Conservation (phyloP, 2,113 vertebrate species). For the Poecile atricapillus region DNA sequence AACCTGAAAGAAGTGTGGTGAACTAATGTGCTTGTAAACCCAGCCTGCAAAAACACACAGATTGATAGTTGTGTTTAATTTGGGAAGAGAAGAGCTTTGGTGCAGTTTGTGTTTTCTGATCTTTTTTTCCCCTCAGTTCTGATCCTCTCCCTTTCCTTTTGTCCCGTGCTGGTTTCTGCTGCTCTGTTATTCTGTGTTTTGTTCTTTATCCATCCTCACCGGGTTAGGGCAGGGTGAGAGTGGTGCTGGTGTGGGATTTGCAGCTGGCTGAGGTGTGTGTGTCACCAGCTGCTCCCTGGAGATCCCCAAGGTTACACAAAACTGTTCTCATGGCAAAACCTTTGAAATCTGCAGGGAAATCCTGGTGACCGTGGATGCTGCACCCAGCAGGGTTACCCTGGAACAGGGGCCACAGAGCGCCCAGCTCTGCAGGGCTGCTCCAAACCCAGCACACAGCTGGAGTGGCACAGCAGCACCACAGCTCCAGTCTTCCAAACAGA, state of each 20-base stretch:
- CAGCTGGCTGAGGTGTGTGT: not conserved
- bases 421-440: not conserved
- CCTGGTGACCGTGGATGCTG: accelerated
- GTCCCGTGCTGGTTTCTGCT: not conserved
- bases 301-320: not conserved
- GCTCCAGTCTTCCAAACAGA: not conserved
- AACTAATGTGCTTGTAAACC: conserved; percentile 57
- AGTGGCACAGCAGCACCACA: not conserved
- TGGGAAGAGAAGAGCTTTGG: not conserved
- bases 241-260: not conserved
- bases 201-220: not conserved
- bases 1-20: conserved; percentile 36
- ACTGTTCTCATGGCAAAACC: not conserved
- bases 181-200: not conserved
- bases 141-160: not conserved
- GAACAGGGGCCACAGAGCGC: not conserved
- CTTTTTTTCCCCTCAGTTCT: not conserved
- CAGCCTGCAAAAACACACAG: not conserved
- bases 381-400: not conserved
- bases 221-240: not conserved
- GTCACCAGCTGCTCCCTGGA: not conserved
- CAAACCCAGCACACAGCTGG: not conserved
- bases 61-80: not conserved
- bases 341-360: not conserved
- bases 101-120: not conserved